Evolutionary conservation across 2,888 invertebrate species (phyloP).

Genomic region (Oxyteleia sp.): DNA sequence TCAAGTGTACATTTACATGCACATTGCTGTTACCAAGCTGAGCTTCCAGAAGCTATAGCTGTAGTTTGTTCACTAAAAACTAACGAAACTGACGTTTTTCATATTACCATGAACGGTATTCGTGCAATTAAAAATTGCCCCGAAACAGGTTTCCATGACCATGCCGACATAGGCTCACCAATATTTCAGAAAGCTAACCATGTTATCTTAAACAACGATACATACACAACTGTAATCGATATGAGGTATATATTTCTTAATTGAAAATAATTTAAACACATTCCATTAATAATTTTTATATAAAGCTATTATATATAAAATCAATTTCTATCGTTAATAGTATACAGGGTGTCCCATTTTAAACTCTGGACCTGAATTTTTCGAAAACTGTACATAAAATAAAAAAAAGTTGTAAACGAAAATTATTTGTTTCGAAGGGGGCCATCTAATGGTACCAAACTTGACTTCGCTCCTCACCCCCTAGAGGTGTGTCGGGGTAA

Average conservation of each 20-base stretch:
- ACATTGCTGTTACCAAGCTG: background rate
- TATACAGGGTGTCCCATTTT: too few species aligned
- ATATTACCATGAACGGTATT: constrained; percentile 9
- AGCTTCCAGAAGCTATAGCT: constrained; percentile 24
- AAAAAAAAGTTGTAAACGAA: too few species aligned
- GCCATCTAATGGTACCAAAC: too few species aligned
- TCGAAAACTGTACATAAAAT: too few species aligned
- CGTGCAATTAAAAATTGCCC: constrained; percentile 19
- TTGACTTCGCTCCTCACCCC: too few species aligned
- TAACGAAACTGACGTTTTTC: constrained; percentile 6
- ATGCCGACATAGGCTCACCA: background rate
- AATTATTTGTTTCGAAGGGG: too few species aligned
- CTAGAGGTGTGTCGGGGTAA: too few species aligned
- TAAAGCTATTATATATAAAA: too few species aligned
- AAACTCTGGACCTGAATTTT: too few species aligned
- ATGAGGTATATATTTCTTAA: background rate
- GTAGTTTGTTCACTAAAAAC: constrained; percentile 10
- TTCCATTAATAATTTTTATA: too few species aligned
- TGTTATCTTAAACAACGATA: constrained; percentile 7
- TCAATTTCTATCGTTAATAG: too few species aligned
- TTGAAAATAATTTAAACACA: too few species aligned
- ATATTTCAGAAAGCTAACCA: constrained; percentile 10
- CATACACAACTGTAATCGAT: background rate
- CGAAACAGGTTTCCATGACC: constrained; percentile 9
- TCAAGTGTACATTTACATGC: constrained; percentile 24